Percentiles rank a stretch among this genome's conserved stretches.
Evolutionary conservation across 2,797 vertebrate species (phyloP).

Genomic region (Enteromius trimaculatus): DNA sequence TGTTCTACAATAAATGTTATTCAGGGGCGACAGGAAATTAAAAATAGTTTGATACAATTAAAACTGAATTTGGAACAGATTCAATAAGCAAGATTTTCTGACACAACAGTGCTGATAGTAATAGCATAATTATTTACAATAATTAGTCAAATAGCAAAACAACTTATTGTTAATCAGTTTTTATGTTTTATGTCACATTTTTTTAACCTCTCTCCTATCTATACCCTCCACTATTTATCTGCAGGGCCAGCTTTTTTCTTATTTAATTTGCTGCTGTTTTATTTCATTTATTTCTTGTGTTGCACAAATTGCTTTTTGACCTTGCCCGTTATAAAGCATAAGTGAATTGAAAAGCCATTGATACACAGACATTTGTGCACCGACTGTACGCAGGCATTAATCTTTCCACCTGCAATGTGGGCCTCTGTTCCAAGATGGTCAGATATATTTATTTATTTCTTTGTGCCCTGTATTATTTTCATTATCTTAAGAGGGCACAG

Average conservation of each 20-base stretch:
- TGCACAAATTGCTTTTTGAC: slow-evolving; percentile 79
- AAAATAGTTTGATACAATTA: not conserved
- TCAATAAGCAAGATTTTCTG: slow-evolving; percentile 54
- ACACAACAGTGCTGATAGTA: slow-evolving; percentile 70
- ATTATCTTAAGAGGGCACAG: slow-evolving; percentile 79
- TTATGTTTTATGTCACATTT: slow-evolving; percentile 68
- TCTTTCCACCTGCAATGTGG: slow-evolving; percentile 67
- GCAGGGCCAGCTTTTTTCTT: slow-evolving; percentile 73
- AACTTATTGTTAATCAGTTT: slow-evolving; percentile 69
- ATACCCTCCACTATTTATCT: slow-evolving; percentile 62
- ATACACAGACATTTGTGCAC: slow-evolving; percentile 71
- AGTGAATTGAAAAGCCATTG: slow-evolving; percentile 78
- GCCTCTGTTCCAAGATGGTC: slow-evolving; percentile 70
- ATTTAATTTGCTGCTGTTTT: slow-evolving; percentile 78
- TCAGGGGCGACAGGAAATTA: not conserved
- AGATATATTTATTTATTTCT: slow-evolving; percentile 58
- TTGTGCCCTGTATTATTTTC: slow-evolving; percentile 69
- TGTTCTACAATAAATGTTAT: not conserved
- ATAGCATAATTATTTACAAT: slow-evolving; percentile 71
- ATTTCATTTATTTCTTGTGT: slow-evolving; percentile 79
- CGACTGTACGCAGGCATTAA: slow-evolving; percentile 69
- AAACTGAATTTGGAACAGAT: slow-evolving; percentile 46
- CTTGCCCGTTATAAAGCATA: slow-evolving; percentile 78
- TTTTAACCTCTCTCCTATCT: slow-evolving; percentile 61
- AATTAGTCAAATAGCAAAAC: slow-evolving; percentile 77